Conservation (phyloP, 2,113 vertebrate genomes). For the Erpornis zantholeuca region DNA sequence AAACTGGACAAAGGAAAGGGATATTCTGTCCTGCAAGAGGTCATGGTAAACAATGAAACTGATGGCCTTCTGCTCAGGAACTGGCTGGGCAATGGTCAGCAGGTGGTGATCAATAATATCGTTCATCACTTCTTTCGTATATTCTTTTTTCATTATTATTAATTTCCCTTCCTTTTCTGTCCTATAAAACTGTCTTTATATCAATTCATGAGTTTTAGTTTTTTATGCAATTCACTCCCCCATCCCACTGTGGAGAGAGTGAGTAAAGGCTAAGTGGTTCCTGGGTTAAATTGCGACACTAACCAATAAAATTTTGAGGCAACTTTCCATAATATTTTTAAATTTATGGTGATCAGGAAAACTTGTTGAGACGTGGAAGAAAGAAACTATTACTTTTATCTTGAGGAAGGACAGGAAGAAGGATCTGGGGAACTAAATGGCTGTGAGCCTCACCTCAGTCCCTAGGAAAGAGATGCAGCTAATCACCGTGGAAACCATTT, state of each 20-base stretch:
- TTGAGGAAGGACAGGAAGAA: not conserved
- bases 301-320: not conserved
- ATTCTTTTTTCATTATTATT: not conserved
- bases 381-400: not conserved
- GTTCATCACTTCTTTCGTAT: accelerated
- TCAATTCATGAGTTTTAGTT: not conserved
- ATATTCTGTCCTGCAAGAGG: no score
- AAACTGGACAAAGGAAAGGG: no score
- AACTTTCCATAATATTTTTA: not conserved
- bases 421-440: not conserved
- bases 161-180: not conserved
- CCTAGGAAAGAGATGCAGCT: not conserved
- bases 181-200: not conserved
- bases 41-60: no score
- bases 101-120: not conserved
- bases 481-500: not conserved
- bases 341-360: not conserved
- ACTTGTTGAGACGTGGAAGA: not conserved
- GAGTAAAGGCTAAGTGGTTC: not conserved
- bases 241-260: not conserved
- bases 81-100: not conserved
- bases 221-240: not conserved
- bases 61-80: not conserved
- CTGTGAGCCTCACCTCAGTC: not conserved
- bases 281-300: not conserved